Evolutionary conservation across 2,113 vertebrate genomes (phyloP), one percentile per base, ranked within the genome.

Genomic region (Triplophysa dalaica): DNA sequence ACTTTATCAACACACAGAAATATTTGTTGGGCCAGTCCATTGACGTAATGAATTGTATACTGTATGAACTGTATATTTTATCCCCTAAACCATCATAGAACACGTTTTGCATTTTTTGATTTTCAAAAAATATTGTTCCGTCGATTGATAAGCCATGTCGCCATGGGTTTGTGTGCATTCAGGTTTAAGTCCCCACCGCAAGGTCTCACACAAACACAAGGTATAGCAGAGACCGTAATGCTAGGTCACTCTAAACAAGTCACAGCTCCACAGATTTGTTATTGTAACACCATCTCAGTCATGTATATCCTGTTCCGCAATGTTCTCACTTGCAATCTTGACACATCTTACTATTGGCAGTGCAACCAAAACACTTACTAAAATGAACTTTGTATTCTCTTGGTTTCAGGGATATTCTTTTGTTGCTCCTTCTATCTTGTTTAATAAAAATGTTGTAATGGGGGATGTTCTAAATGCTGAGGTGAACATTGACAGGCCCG

Each of bases 401-500:
- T 73, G 6, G 81, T 11, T 73, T 69, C 80, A 97, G 96, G 96
- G 96, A 19, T 97, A 97, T 85, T 97, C 96, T 21, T 97, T 96
- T 12, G 90, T 97, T 21, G 96, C 96, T 1, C 96, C 96, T 0
- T 97, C 96, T 72, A 95, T 97, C 83, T 90, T 97, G 52, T 97
- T 97, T 81, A 95, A 95, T 85, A 94, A 92, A 63, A 97, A 96
- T 10, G 95, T 93, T 0, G 93, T 96, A 76, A 97, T 95, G 90
- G 93, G 92, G 0, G 95, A 95, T 52, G 92, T 94, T 66, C 89
- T 95, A 19, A 91, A 92, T 8, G 89, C 86, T 0, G 90, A 94
- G 14, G 86, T 90, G 8, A 80, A 87, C 7, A 91, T 91, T 3
- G 94, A 95, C 52, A 89, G 93, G 65, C 96, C 96, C 0, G 94